These are phyloP conservation scores for Sceloporus undulatus DNA, from an alignment of 2,113 vertebrate species.

Conservation along the genomic window DNA sequence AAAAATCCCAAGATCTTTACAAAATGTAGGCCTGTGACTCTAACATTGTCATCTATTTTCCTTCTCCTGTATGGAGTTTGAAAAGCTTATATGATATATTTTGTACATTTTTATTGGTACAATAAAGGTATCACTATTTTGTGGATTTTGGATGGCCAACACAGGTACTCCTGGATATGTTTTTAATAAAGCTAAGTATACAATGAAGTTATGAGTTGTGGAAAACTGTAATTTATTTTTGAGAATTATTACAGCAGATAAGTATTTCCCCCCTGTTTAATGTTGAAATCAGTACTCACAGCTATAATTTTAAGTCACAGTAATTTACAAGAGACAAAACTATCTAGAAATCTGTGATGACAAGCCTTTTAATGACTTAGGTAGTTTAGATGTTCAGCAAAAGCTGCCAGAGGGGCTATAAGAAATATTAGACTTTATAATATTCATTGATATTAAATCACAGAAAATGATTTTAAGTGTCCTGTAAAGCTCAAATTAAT, in stretches of 20 bases:
- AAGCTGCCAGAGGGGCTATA: constrained; percentile 45
- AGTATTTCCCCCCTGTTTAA: constrained; percentile 62
- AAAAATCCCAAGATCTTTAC: too few relatives aligned
- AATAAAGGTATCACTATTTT: too few relatives aligned
- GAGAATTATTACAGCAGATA: constrained; percentile 62
- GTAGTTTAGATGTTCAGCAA: constrained; percentile 57
- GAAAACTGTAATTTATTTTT: constrained; percentile 50
- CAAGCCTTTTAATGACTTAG: constrained; percentile 68
- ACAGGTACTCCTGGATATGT: too few relatives aligned
- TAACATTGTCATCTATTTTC: too few relatives aligned
- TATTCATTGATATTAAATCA: constrained; percentile 61
- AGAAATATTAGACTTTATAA: constrained; percentile 72
- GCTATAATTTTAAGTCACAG: constrained; percentile 49
- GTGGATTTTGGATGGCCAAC: too few relatives aligned
- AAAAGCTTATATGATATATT: too few relatives aligned
- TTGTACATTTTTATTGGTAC: too few relatives aligned
- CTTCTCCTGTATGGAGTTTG: too few relatives aligned
- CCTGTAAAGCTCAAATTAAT: constrained; percentile 64
- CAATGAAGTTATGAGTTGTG: constrained; percentile 15
- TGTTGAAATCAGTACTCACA: constrained; percentile 54
- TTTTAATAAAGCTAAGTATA: constrained; percentile 9
- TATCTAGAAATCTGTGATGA: constrained; percentile 47
- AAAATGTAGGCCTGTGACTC: too few relatives aligned
- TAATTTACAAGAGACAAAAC: constrained; percentile 61
- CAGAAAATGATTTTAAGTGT: constrained; percentile 13